Evolutionary conservation across 2,797 vertebrate genomes (phyloP).

Genomic region (Manis javanica): DNA sequence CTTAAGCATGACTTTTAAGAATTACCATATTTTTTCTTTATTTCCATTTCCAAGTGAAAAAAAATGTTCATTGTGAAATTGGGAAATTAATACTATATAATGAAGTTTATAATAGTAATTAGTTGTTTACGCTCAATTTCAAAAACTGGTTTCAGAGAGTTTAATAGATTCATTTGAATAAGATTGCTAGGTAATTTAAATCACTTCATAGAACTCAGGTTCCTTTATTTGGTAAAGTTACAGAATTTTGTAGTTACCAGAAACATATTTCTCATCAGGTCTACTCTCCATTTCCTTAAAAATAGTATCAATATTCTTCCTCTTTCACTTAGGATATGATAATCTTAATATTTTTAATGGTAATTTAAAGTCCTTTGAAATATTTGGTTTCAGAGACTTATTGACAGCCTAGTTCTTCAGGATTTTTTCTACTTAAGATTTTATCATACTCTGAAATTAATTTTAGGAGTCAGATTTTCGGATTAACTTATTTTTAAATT

Average conservation of each 20-base stretch:
- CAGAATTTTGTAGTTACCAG: constrained; percentile 42
- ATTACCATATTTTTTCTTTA: not conserved
- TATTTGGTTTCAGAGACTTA: constrained; percentile 30
- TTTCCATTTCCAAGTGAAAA: constrained; percentile 57
- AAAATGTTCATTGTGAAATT: constrained; percentile 30
- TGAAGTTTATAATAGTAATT: constrained; percentile 56
- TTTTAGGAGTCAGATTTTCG: constrained; percentile 6
- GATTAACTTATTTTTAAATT: not conserved
- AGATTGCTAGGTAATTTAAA: constrained; percentile 48
- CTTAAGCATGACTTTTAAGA: constrained; percentile 22
- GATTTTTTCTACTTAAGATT: not conserved
- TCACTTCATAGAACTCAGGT: not conserved
- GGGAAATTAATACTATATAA: constrained; percentile 33
- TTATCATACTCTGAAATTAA: constrained; percentile 21
- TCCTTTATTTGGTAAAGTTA: constrained; percentile 58
- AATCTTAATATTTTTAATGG: constrained; percentile 34
- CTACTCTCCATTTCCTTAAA: constrained; percentile 25
- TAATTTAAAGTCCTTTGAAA: constrained; percentile 42
- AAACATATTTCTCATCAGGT: constrained; percentile 34
- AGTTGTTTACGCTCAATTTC: constrained; percentile 20
- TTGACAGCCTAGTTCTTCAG: constrained; percentile 40
- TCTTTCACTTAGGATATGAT: constrained; percentile 10
- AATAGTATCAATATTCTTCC: not conserved
- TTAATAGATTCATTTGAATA: constrained; percentile 54
- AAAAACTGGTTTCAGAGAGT: constrained; percentile 41